Conservation (phyloP, 2,888 invertebrate species). For the Brachynemurus nebulosus region DNA sequence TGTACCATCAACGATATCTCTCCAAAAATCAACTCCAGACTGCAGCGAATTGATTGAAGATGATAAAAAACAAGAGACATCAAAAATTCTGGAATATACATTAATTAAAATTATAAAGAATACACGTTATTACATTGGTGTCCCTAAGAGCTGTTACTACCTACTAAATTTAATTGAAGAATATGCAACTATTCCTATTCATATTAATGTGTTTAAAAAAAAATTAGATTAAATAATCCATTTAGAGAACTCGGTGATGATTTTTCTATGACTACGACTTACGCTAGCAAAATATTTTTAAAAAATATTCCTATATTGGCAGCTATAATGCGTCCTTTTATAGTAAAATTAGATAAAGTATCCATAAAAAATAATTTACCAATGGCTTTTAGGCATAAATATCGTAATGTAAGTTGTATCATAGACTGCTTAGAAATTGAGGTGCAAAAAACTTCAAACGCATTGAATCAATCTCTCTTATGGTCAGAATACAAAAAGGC, state of each 20-base stretch:
- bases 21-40: not conserved
- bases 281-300: constrained; percentile 14
- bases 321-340: constrained; percentile 10
- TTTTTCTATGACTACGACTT: constrained; percentile 5
- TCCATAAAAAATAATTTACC: constrained; percentile 15
- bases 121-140: not conserved
- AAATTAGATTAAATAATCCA: not conserved
- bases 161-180: constrained; percentile 1
- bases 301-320: constrained; percentile 10
- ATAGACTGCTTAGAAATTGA: constrained; percentile 28
- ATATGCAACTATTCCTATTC: not conserved
- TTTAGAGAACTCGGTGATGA: constrained; percentile 8
- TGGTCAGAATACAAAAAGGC: constrained; percentile 25
- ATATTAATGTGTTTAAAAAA: constrained; percentile 3
- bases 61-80: not conserved
- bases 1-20: not conserved
- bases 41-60: not conserved
- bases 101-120: not conserved
- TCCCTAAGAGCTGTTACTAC: not conserved
- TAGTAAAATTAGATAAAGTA: constrained; percentile 11
- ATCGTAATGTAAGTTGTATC: constrained; percentile 22
- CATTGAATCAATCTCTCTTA: constrained; percentile 23
- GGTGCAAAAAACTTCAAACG: constrained; percentile 25
- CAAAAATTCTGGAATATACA: not conserved
- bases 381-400: constrained; percentile 3